Evolutionary conservation across 2,797 vertebrate species (phyloP), one percentile per base, ranked within the genome.

Genomic region (Diglossa cyanea): DNA sequence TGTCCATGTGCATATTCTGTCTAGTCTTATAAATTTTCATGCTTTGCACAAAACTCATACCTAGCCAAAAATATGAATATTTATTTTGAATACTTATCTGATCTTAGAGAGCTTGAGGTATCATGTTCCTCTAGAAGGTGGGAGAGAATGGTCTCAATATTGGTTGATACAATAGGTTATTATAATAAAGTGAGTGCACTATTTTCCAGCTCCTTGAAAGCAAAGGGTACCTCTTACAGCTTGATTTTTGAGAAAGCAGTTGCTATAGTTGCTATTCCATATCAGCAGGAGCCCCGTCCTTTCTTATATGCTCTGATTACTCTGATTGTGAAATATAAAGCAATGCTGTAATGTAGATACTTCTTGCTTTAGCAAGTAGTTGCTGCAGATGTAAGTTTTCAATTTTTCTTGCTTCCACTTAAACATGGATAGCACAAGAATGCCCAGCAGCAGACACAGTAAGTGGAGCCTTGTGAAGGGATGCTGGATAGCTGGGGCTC

Each of bases 181-280:
- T 85, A 83, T 54, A 63, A 74, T 88, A 81, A 86, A 61, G 44
- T 90, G 61, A 90, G 24, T 83, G 65, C 45, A 53, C 40, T 89
- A 23, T 89, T 40, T 89, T 93, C 44, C 68, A 86, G 21, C 21
- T 71, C 58, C 78, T 94, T 94, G 53, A 94, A 93, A 83, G 72
- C 72, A 82, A 84, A 89, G 35, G 30, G 15, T 71, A 66, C 26
- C 35, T 79, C 89, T 96, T 87, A 77, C 6, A 71, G 57, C 89
- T 86, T 93, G 91, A 92, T 96, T 96, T 93, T 80, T 87, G 80
- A 89, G 85, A 74, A 91, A 71, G 72, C 48, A 80, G 50, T 94
- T 90, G 48, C 57, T 94, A 61, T 89, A 80, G 50, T 94, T 90
- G 48, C 57, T 94, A 65, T 89, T 95, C 45, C 11, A 0, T 47